phyloP scores from a whole-genome alignment of 2,113 vertebrate species.

The Perca schrenkii region DNA sequence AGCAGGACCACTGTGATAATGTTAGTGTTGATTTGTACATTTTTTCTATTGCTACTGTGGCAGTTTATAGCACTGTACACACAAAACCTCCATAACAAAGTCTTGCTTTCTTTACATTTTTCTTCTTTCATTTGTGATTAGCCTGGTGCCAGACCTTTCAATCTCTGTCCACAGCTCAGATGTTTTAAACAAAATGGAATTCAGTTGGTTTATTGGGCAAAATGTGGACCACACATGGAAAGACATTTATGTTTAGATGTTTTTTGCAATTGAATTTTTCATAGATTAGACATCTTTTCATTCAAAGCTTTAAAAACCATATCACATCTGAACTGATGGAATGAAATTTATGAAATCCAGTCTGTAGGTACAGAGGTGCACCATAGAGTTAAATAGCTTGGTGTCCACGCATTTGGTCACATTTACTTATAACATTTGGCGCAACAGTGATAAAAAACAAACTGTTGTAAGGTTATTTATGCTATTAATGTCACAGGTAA shows the following conservation, averaged over 20 bases:
- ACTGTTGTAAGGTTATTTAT: not conserved
- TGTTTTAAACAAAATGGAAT: not conserved
- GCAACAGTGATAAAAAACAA: not conserved
- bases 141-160: not conserved
- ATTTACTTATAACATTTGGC: not conserved
- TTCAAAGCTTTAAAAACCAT: not conserved
- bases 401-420: not conserved
- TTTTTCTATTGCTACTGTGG: not conserved
- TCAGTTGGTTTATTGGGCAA: not conserved
- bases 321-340: not conserved
- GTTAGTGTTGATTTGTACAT: conserved; percentile 5
- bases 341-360: not conserved
- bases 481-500: conserved; percentile 20
- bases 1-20: not conserved
- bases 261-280: not conserved
- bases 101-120: fast-evolving
- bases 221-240: not conserved
- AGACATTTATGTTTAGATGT: not conserved
- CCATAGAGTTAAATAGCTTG: not conserved
- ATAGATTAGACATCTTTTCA: not conserved
- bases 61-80: not conserved
- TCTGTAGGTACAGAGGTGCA: not conserved
- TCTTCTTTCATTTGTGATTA: not conserved
- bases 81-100: not conserved
- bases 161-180: not conserved